Base-by-base conservation (phyloP, 2,888 invertebrate genomes). In the Odontocerum albicorne region DNA sequence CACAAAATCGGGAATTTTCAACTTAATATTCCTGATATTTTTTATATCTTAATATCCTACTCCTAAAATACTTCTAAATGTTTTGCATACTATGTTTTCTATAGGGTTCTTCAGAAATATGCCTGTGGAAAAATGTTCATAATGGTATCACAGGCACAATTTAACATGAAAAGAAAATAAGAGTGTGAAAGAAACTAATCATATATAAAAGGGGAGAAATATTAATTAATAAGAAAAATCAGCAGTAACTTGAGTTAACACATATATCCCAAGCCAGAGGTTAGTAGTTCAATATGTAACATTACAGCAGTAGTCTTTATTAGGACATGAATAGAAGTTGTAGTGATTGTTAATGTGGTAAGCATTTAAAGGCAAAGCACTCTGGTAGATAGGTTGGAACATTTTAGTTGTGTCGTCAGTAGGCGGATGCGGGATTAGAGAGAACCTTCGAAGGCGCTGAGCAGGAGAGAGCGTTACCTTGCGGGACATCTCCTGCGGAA, bases 401-500 rank as follows among this genome's bases (percentile, higher is more conserved):
- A 46, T 46, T 43, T 21, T 42, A 17, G 42, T 45, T 10, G 49
- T 45, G n/a, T 39, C 13, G 20, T 42, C 27, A 33, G 55, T 31
- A 13, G 55, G 50, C 8, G 55, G 55, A 60, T 47, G 66, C 57
- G 65, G 64, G 67, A 67, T 72, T 72, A 74, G 49, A 21, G 53
- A 35, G 44, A 51, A 51, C 27, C 49, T 32, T 12, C 27, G 43
- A 10, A 44, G 22, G 38, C 44, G 51, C 16, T 15, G 15, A n/a
- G 49, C 47, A n/a, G 21, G 22, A 20, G 27, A 31, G 8, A 22
- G 31, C 12, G 47, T 64, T 63, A 78, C 77, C 77, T 77, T 77
- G 74, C 77, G 77, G 70, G 74, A 74, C 65, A 78, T 72, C 70
- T 77, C 77, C 64, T 73, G 66, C 67, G 77, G 77, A 71, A 77